These are phyloP conservation scores for Oxygymnocypris stewartii DNA, from an alignment of 2,113 vertebrate species.

Conservation along the genomic window DNA sequence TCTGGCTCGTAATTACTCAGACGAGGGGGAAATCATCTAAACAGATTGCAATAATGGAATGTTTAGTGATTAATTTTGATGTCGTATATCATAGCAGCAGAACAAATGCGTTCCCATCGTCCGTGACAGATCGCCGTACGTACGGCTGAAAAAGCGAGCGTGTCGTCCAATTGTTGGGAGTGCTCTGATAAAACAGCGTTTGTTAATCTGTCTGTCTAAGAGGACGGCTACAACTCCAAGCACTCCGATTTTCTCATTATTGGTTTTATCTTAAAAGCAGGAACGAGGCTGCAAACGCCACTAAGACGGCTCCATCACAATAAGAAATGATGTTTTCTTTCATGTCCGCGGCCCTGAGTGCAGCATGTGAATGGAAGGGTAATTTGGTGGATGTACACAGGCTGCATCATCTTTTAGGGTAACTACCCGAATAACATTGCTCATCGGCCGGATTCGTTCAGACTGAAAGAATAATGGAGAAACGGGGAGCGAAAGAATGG, in stretches of 20 bases:
- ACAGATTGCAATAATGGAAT: slow-evolving; percentile 26
- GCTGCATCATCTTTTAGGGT: slow-evolving; percentile 48
- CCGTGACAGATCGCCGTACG: slow-evolving; percentile 25
- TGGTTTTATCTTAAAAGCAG: slow-evolving; percentile 33
- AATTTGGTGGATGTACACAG: slow-evolving; percentile 46
- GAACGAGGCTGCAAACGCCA: background rate
- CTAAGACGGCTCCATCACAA: slow-evolving; percentile 24
- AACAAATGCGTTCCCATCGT: slow-evolving; percentile 2
- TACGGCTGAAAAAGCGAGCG: background rate
- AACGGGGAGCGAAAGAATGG: background rate
- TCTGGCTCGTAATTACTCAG: background rate
- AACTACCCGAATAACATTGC: slow-evolving; percentile 52
- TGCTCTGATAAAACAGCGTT: slow-evolving; percentile 35
- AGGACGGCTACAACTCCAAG: background rate
- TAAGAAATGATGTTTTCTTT: slow-evolving; percentile 46
- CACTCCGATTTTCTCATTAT: slow-evolving; percentile 21
- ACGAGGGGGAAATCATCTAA: slow-evolving; percentile 5
- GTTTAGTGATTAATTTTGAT: slow-evolving; percentile 28
- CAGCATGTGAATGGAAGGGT: slow-evolving; percentile 29
- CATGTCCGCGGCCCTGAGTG: slow-evolving; percentile 21
- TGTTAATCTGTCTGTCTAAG: slow-evolving; percentile 38
- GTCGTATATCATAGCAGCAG: slow-evolving; percentile 10
- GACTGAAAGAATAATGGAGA: slow-evolving; percentile 1
- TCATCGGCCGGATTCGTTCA: background rate
- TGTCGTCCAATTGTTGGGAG: slow-evolving; percentile 6